Evolutionary conservation across 1,140 invertebrate species (phyloP).

Genomic region (Leucophenga varia): DNA sequence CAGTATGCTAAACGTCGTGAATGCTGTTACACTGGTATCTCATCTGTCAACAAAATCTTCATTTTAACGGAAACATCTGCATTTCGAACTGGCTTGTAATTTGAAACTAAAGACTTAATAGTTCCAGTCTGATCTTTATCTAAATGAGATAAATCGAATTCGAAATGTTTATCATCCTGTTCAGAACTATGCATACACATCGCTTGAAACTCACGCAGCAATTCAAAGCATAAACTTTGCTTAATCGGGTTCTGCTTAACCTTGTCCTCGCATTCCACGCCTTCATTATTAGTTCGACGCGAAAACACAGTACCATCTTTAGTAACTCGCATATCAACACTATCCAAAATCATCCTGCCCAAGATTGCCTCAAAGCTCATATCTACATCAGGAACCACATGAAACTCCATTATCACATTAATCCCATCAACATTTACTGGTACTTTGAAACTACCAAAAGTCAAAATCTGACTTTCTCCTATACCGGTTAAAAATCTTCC

Average conservation of each 20-base stretch:
- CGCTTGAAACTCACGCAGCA: neutral
- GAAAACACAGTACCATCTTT: neutral
- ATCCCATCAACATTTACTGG: conserved; percentile 1
- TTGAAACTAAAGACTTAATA: neutral
- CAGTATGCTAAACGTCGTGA: conserved; percentile 24
- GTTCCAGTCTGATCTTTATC: neutral
- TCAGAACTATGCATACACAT: neutral
- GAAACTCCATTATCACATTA: conserved; percentile 10
- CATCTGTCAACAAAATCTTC: conserved; percentile 22
- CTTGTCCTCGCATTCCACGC: too few species aligned
- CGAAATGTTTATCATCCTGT: neutral
- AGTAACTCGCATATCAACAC: neutral
- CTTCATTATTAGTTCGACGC: neutral
- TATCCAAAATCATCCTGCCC: conserved; percentile 6
- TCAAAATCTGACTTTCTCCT: conserved; percentile 8
- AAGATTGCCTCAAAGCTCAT: conserved; percentile 11
- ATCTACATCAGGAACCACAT: conserved; percentile 9
- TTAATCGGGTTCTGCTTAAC: neutral
- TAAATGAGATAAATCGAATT: neutral
- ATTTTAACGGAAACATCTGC: conserved; percentile 16
- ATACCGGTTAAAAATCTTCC: conserved; percentile 8
- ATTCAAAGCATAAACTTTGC: neutral
- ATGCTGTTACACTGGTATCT: conserved; percentile 32
- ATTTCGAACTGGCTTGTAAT: neutral
- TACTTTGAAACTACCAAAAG: conserved; percentile 7